These are phyloP conservation scores for Chaunax sp. DNA, from an alignment of 2,797 vertebrate genomes.

Conservation along the genomic window DNA sequence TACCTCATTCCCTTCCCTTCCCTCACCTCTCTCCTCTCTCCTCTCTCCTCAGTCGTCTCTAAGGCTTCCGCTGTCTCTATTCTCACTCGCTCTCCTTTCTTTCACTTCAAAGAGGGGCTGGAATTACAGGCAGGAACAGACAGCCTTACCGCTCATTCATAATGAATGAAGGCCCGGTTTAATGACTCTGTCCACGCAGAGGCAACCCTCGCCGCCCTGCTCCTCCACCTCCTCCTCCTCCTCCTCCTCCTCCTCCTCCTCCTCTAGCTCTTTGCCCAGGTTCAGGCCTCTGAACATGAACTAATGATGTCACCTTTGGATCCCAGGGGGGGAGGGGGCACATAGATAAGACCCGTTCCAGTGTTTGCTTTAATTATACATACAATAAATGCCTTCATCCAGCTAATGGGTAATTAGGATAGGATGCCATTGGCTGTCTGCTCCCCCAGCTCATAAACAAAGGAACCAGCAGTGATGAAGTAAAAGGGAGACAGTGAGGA, in stretches of 20 bases:
- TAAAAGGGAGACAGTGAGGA: conserved; percentile 4
- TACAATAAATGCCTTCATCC: conserved; percentile 67
- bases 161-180: conserved; percentile 78
- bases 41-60: conserved; percentile 38
- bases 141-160: conserved; percentile 76
- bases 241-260: conserved; percentile 22
- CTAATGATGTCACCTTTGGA: conserved; percentile 80
- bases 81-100: conserved; percentile 49
- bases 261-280: conserved; percentile 27
- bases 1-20: conserved; percentile 24
- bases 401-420: conserved; percentile 55
- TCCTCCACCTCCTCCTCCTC: conserved; percentile 33
- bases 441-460: conserved; percentile 38
- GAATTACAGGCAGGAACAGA: conserved; percentile 68
- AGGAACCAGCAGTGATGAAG: conserved; percentile 4
- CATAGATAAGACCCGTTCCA: conserved; percentile 44
- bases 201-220: conserved; percentile 21
- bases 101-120: conserved; percentile 71
- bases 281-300: conserved; percentile 53
- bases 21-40: conserved; percentile 24
- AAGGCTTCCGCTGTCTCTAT: conserved; percentile 23
- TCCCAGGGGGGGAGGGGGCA: conserved; percentile 19
- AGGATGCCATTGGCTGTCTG: conserved; percentile 28
- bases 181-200: conserved; percentile 71
- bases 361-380: conserved; percentile 70